These are phyloP conservation scores for Dermatophagoides farinae DNA, from an alignment of 1,140 invertebrate species.

Conservation along the genomic window DNA sequence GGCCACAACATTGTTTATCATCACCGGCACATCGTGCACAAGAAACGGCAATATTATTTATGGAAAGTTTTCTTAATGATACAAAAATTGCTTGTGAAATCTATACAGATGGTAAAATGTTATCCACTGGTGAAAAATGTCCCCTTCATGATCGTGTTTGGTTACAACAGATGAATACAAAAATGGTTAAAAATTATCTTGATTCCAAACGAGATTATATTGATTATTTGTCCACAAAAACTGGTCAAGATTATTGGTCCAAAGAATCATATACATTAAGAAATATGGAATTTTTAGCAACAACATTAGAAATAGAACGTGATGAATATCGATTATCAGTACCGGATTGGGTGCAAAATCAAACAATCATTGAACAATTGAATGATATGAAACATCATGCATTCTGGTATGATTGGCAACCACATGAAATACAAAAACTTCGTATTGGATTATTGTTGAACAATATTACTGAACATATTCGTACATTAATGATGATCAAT, in stretches of 20 bases:
- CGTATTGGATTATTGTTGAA: slow-evolving; percentile 1
- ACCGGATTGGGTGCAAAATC: slow-evolving; percentile 8
- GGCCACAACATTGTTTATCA: slow-evolving; percentile 1
- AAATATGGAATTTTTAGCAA: slow-evolving; percentile 8
- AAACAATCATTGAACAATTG: not conserved
- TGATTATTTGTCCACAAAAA: not conserved
- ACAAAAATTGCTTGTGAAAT: not conserved
- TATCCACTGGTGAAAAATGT: slow-evolving; percentile 2
- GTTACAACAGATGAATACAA: not conserved
- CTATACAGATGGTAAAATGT: slow-evolving; percentile 1
- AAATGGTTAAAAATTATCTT: not conserved
- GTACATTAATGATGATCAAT: not conserved
- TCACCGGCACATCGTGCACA: slow-evolving; percentile 5
- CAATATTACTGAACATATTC: not conserved
- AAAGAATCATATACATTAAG: not conserved
- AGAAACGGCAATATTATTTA: slow-evolving; percentile 2
- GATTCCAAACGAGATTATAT: not conserved
- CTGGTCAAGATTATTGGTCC: not conserved
- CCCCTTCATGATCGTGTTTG: not conserved
- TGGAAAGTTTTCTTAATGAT: not conserved
- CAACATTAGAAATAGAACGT: slow-evolving; percentile 5
- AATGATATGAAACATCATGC: slow-evolving; percentile 1
- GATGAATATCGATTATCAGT: slow-evolving; percentile 5
- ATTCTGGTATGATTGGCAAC: slow-evolving; percentile 10
- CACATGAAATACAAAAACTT: not conserved